These are phyloP conservation scores for Coremacera marginata DNA, from an alignment of 2,888 invertebrate genomes.

Conservation along the genomic window DNA sequence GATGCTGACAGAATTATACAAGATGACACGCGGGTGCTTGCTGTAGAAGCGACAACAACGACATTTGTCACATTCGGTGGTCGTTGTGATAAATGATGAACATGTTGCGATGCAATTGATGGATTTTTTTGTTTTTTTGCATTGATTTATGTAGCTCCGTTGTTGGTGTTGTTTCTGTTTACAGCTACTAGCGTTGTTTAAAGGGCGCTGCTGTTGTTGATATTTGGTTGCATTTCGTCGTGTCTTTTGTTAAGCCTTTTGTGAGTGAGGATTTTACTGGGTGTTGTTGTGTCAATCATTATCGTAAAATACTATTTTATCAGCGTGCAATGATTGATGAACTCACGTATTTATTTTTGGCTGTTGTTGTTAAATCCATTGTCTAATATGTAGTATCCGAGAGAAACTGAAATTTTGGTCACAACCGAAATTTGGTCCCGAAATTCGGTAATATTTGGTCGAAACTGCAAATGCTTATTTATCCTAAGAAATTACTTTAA, in stretches of 20 bases:
- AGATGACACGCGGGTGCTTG: slow-evolving; percentile 1
- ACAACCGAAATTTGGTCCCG: too few relatives aligned
- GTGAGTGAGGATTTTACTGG: background rate
- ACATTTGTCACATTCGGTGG: slow-evolving; percentile 8
- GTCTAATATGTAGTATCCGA: background rate
- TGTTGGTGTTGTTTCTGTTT: slow-evolving; percentile 1
- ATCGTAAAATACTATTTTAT: slow-evolving; percentile 31
- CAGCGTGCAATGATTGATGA: slow-evolving; percentile 29
- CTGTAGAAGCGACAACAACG: background rate
- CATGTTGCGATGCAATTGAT: slow-evolving; percentile 24
- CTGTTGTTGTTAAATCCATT: background rate
- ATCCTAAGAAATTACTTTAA: too few relatives aligned
- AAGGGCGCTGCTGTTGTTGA: background rate
- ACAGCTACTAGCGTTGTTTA: background rate
- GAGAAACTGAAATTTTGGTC: too few relatives aligned
- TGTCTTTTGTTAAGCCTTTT: slow-evolving; percentile 18
- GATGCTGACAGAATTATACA: slow-evolving; percentile 1
- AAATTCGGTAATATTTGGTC: too few relatives aligned
- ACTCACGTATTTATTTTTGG: background rate
- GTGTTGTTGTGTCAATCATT: slow-evolving; percentile 26
- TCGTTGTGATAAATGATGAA: slow-evolving; percentile 33
- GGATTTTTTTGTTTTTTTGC: slow-evolving; percentile 6
- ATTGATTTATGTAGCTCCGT: background rate
- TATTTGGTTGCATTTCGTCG: background rate
- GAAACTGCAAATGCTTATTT: too few relatives aligned